Base-by-base conservation (phyloP, 2,888 invertebrate genomes). In the Poecilobothrus nobilitatus region DNA sequence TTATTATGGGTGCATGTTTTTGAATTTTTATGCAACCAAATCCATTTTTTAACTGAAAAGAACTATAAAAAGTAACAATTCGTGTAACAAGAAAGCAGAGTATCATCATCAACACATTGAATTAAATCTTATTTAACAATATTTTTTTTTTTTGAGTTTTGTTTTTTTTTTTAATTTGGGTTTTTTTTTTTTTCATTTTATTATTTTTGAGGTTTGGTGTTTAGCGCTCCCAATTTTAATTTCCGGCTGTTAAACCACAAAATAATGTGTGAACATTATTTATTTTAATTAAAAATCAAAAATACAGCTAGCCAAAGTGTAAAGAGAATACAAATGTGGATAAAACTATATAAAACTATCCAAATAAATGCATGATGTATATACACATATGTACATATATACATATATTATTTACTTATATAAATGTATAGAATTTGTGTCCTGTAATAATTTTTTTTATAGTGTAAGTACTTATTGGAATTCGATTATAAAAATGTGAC, bases 201-300 rank as follows among this genome's bases (percentile, higher is more conserved):
- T 18, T 53, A 2, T 53, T 18, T 53, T 53, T 53, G 12, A 8
- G 53, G 53, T 53, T 53, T 53, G 53, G 53, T 53, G 6, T 53
- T 15, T 8, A 5, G 53, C 53, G 53, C 53, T 53, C 53, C 53
- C 53, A 53, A 53, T 53, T 53, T 53, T 53, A 53, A 53, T 53
- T 53, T 53, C 53, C 53, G 53, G 53, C 53, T 53, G 53, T 15
- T 53, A 71, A 71, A 68, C 73, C 72, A 70, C 73, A 71, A 69
- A 70, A 71, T 72, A 72, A 73, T 71, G 73, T 73, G 72, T 72
- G 73, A 72, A 69, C 70, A 69, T 72, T 71, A 68, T 73, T 73
- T 73, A 73, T 72, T 73, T 73, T 72, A 73, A 73, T 73, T 73
- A 73, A 73, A 73, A 73, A 71, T 73, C 72, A 73, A 53, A 53